phyloP scores from a whole-genome alignment of 2,113 vertebrate genomes.

The Electrona antarctica region DNA sequence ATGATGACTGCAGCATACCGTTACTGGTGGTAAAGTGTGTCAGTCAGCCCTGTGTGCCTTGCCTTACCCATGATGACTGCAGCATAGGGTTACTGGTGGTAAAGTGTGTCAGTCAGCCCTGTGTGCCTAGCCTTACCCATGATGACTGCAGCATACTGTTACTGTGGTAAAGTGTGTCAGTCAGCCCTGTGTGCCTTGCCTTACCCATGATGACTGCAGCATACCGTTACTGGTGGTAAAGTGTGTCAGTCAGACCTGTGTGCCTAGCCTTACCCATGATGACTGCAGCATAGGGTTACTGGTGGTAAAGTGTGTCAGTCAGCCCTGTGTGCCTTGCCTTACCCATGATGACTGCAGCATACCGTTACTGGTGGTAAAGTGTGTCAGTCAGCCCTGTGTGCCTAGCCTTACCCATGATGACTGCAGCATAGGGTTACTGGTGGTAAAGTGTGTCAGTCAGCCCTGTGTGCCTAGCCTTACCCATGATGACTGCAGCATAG shows the following conservation, averaged over 20 bases:
- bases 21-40: constrained; percentile 77
- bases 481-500: constrained; percentile 80
- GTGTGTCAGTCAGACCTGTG: neutral
- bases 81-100: constrained; percentile 80
- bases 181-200: constrained; percentile 11
- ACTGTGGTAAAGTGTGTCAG: too few relatives aligned
- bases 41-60: neutral
- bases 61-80: constrained; percentile 83
- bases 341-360: constrained; percentile 84
- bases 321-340: constrained; percentile 44
- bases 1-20: constrained; percentile 79
- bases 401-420: constrained; percentile 80
- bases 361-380: constrained; percentile 78
- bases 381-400: neutral
- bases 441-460: constrained; percentile 51
- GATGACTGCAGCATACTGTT: constrained; percentile 82
- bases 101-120: neutral
- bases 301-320: constrained; percentile 66
- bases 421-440: constrained; percentile 80
- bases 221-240: constrained; percentile 80
- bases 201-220: constrained; percentile 84
- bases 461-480: constrained; percentile 70
- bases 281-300: constrained; percentile 81
- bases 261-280: constrained; percentile 77
- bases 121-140: constrained; percentile 73